Conservation (phyloP, 64 coral and sea anemone genomes). For the Montipora cactus region DNA sequence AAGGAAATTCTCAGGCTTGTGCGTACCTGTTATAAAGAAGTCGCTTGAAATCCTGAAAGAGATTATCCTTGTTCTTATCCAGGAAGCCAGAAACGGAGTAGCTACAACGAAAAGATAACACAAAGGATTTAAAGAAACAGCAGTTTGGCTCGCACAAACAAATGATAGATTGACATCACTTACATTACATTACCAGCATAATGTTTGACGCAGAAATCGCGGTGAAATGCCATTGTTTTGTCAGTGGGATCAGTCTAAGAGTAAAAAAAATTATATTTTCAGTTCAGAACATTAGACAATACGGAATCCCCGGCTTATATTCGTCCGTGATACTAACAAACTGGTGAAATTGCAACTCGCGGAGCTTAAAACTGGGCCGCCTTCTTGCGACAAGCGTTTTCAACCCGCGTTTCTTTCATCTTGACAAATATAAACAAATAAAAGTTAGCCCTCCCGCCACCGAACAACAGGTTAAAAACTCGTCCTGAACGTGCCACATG, state of each 20-base stretch:
- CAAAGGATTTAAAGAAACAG: background rate
- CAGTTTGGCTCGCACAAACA: background rate
- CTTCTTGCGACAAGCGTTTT: too few species aligned
- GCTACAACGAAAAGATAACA: conserved; percentile 16
- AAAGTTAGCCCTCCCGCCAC: too few species aligned
- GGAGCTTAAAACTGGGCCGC: background rate
- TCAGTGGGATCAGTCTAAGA: conserved; percentile 84
- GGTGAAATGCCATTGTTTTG: conserved; percentile 83
- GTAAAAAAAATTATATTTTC: background rate
- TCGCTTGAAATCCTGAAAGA: conserved; percentile 97
- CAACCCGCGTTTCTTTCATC: too few species aligned
- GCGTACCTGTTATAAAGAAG: conserved; percentile 90
- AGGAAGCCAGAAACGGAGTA: conserved; percentile 89
- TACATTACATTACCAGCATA: conserved; percentile 98
- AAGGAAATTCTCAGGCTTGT: background rate
- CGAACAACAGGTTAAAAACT: too few species aligned
- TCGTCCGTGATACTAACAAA: too few species aligned
- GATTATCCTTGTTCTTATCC: conserved; percentile 96
- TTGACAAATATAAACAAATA: too few species aligned
- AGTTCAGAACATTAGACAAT: too few species aligned
- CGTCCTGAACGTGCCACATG: too few species aligned
- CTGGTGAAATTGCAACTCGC: too few species aligned
- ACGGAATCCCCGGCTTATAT: too few species aligned
- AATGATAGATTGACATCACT: conserved; percentile 41
- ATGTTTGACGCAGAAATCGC: conserved; percentile 94